A percentile compares a stretch with the other conserved stretches of the same genome.
Evolutionary conservation across 2,113 vertebrate genomes (phyloP).

Genomic region (Silurus asotus): DNA sequence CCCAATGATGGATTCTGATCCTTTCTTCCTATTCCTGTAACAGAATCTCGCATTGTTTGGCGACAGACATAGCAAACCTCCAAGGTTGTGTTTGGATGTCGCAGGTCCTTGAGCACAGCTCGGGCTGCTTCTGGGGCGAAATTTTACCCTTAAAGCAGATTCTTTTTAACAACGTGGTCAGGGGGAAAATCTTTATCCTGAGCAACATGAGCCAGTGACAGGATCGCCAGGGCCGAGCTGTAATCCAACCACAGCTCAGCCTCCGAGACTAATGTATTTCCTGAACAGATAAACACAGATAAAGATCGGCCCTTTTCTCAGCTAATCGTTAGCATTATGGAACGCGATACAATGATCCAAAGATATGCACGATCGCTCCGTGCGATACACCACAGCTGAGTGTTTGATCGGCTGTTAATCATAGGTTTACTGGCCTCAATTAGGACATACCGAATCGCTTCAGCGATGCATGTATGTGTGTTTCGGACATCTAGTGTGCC

Average conservation of each 20-base stretch:
- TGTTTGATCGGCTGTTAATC: slow-evolving; percentile 33
- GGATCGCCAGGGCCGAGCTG: slow-evolving; percentile 54
- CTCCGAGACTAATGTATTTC: slow-evolving; percentile 48
- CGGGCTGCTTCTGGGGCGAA: slow-evolving; percentile 38
- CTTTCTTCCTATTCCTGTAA: slow-evolving; percentile 42
- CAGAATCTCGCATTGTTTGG: slow-evolving; percentile 35
- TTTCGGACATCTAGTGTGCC: neutral
- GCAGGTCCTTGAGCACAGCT: slow-evolving; percentile 34
- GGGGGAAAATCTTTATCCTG: slow-evolving; percentile 53
- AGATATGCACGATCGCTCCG: slow-evolving; percentile 38
- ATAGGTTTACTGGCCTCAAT: slow-evolving; percentile 33
- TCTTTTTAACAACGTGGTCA: slow-evolving; percentile 54
- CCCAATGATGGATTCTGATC: neutral
- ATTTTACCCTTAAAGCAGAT: slow-evolving; percentile 56
- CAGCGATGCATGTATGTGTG: neutral
- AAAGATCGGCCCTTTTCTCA: slow-evolving; percentile 35
- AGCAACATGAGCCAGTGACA: slow-evolving; percentile 54
- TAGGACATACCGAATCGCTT: neutral
- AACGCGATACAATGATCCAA: slow-evolving; percentile 49
- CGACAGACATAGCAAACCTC: slow-evolving; percentile 32
- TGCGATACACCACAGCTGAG: slow-evolving; percentile 24
- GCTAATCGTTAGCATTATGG: slow-evolving; percentile 44
- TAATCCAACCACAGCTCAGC: slow-evolving; percentile 58
- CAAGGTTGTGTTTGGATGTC: slow-evolving; percentile 38
- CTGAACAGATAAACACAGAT: slow-evolving; percentile 41